Percentiles rank a stretch among this genome's conserved stretches.
Evolutionary conservation across 1,140 invertebrate species (phyloP).

Genomic region (Orchesella cincta): DNA sequence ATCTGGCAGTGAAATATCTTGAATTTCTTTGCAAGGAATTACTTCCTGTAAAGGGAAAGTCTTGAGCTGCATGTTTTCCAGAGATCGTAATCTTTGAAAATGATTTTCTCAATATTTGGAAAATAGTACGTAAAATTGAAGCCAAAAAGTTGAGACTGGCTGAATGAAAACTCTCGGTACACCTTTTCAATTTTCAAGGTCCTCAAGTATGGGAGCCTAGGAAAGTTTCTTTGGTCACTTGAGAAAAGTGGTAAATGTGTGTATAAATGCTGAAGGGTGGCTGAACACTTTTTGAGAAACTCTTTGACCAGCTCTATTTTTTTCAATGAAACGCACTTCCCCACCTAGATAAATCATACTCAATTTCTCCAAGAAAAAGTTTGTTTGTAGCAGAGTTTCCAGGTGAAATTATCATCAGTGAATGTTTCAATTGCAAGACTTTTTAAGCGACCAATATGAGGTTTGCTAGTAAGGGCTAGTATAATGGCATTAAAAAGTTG

Average conservation of each 20-base stretch:
- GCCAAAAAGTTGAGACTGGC: neutral
- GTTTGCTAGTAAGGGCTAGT: neutral
- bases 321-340: neutral
- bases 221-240: conserved; percentile 2
- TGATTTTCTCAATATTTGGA: conserved; percentile 7
- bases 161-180: neutral
- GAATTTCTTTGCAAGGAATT: neutral
- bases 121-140: neutral
- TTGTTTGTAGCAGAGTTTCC: neutral
- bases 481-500: neutral
- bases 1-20: neutral
- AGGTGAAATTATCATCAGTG: neutral
- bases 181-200: conserved; percentile 11
- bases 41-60: neutral
- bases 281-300: neutral
- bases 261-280: neutral
- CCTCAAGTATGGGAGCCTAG: neutral
- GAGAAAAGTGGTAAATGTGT: conserved; percentile 16
- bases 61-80: conserved; percentile 17
- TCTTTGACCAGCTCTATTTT: neutral
- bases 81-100: conserved; percentile 19
- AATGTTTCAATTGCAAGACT: neutral
- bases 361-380: neutral
- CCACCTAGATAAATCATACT: conserved; percentile 18
- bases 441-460: neutral